Evolutionary conservation across 2,113 vertebrate genomes (phyloP), one percentile per base, ranked within the genome.

Genomic region (Nestor notabilis): DNA sequence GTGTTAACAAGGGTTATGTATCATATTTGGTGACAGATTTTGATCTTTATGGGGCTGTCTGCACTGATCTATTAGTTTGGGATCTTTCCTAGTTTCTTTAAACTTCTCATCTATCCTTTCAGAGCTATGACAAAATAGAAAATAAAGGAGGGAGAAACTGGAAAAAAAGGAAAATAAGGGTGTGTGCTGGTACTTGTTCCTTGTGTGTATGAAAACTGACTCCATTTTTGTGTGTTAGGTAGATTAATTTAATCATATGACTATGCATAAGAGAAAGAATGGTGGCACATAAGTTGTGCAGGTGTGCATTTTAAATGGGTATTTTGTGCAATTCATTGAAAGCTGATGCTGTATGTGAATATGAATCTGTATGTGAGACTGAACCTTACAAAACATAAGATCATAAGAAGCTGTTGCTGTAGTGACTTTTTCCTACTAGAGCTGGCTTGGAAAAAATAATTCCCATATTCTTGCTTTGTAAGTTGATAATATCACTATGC

Each of bases 401-500:
- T 89, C 94, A 39, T 83, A 91, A 97, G 92, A 97, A 98, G 96
- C 97, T 97, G 96, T 97, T 97, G 96, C 97, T 97, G 92, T 97
- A 97, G 97, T 88, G 90, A 98, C 93, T 96, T 96, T 98, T 98
- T 98, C 97, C 92, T 98, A 97, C 96, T 95, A 88, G 97, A 97
- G 97, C 92, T 11, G 31, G 97, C 97, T 98, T 96, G 97, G 96
- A 95, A 97, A 98, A 97, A 96, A 76, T 63, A 98, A 97, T 96
- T 97, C 96, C 93, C 98, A 98, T 97, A 93, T 94, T 94, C 95
- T 98, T 98, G 97, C 98, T 98, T 98, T 98, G 98, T 98, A 98
- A 98, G 92, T 98, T 97, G 97, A 97, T 96, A 94, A 96, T 98
- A 97, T 98, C 98, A 98, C 98, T 98, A 98, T 98, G 98, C 98